A percentile compares a stretch with the other conserved stretches of the same genome.
Conservation (phyloP, 2,888 invertebrate species). For the Drosophila cognata region DNA sequence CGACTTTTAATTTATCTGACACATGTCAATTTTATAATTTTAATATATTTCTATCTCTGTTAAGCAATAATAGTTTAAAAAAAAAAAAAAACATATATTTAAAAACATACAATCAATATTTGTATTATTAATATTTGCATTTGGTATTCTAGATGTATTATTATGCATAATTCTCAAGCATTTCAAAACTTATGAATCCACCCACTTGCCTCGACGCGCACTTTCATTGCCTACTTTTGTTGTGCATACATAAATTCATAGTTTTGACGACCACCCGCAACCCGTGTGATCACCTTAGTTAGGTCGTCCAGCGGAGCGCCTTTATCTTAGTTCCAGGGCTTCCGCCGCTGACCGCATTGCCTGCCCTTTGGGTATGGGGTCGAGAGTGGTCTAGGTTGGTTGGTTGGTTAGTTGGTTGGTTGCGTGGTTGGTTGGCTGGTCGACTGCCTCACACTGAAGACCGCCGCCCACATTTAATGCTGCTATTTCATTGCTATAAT, state of each 20-base stretch:
- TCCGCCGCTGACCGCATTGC: conserved; percentile 37
- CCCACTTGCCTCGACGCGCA: conserved; percentile 4
- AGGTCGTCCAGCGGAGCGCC: conserved; percentile 16
- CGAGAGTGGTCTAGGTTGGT: conserved; percentile 1
- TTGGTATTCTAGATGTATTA: not conserved
- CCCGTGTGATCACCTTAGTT: not conserved
- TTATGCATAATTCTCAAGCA: not conserved
- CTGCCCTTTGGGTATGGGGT: not conserved
- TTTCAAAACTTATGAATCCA: conserved; percentile 4
- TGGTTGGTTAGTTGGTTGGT: conserved; percentile 11
- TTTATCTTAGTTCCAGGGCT: conserved; percentile 64
- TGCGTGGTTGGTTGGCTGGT: conserved; percentile 6
- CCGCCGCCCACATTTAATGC: conserved; percentile 57
- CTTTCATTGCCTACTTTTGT: conserved; percentile 56
- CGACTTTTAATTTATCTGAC: not conserved
- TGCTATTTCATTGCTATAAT: conserved; percentile 58
- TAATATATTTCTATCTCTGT: not conserved
- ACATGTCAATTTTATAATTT: not conserved
- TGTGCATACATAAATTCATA: conserved; percentile 58
- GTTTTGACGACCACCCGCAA: conserved; percentile 25
- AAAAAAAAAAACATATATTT: not conserved
- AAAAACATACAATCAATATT: not conserved
- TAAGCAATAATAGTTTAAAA: not conserved
- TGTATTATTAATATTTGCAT: not conserved
- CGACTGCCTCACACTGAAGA: not conserved